These are phyloP conservation scores for Cynocephalus volans DNA, from an alignment of 2,113 vertebrate genomes.

Conservation along the genomic window DNA sequence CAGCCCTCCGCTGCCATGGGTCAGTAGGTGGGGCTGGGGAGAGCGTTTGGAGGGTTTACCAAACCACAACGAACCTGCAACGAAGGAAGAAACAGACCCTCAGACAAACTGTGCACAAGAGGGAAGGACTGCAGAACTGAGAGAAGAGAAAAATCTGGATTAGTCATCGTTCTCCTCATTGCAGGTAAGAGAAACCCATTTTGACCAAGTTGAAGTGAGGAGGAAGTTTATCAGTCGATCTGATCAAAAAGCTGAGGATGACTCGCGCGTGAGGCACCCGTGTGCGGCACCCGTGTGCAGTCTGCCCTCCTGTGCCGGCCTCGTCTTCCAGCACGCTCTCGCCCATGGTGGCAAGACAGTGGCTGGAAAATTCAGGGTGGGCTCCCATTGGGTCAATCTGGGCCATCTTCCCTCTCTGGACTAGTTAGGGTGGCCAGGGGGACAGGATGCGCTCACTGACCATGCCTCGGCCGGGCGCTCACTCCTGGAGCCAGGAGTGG, in stretches of 20 bases:
- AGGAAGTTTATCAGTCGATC: not conserved
- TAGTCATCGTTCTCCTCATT: not conserved
- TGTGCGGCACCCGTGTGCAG: no score
- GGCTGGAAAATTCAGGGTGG: not conserved
- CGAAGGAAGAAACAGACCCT: not conserved
- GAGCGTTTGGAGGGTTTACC: not conserved
- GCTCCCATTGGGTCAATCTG: accelerated
- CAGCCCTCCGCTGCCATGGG: not conserved
- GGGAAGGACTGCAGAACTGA: not conserved
- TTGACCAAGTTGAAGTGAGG: not conserved
- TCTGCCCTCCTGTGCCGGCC: not conserved
- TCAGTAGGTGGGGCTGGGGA: not conserved
- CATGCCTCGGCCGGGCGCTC: not conserved
- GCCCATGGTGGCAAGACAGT: not conserved
- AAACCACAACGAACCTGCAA: not conserved
- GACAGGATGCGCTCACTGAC: not conserved
- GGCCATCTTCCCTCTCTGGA: not conserved
- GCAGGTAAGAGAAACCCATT: not conserved
- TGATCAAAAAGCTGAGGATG: not conserved
- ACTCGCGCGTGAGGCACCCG: not conserved
- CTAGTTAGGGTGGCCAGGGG: no score
- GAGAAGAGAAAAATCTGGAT: not conserved
- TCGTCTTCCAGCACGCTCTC: not conserved
- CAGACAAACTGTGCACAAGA: not conserved
- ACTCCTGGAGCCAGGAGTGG: not conserved